Evolutionary conservation across 2,888 invertebrate genomes (phyloP).

Genomic region (Agrotis clavis): DNA sequence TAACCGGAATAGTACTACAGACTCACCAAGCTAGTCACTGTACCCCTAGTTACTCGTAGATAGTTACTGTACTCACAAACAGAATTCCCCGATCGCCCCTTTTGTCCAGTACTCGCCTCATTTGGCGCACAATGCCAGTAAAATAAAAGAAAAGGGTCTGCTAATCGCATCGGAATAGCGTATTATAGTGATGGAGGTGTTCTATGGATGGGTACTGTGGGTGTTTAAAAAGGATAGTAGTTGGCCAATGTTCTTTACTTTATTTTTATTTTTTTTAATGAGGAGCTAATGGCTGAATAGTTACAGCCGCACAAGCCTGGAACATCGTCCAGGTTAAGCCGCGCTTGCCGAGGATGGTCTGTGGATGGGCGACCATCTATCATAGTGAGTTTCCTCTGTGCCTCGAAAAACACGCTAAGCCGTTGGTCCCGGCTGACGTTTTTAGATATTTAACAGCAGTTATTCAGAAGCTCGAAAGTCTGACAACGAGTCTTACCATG

Average conservation of each 20-base stretch:
- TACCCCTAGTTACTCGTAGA: neutral
- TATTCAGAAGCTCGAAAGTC: no score
- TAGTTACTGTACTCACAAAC: conserved; percentile 14
- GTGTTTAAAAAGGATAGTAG: conserved; percentile 1
- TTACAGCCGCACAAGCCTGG: no score
- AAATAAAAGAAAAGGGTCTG: conserved; percentile 45
- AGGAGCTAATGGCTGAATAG: neutral
- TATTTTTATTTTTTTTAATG: neutral
- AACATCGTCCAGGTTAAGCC: no score
- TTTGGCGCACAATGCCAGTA: conserved; percentile 40
- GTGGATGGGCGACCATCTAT: no score
- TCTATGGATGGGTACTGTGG: neutral
- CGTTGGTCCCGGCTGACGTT: no score
- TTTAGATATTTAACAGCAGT: no score
- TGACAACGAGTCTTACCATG: no score
- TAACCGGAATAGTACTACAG: conserved; percentile 2
- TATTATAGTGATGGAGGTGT: conserved; percentile 16
- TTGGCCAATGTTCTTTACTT: neutral
- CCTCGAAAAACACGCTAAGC: no score
- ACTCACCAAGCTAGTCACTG: no score
- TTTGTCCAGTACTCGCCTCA: conserved; percentile 42
- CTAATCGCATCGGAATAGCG: conserved; percentile 45
- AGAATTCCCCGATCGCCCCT: conserved; percentile 41
- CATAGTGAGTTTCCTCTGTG: no score
- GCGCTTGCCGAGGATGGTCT: no score